Evolutionary conservation across 1,140 invertebrate genomes (phyloP), one percentile per base, ranked within the genome.

Genomic region (Linepithema humile): DNA sequence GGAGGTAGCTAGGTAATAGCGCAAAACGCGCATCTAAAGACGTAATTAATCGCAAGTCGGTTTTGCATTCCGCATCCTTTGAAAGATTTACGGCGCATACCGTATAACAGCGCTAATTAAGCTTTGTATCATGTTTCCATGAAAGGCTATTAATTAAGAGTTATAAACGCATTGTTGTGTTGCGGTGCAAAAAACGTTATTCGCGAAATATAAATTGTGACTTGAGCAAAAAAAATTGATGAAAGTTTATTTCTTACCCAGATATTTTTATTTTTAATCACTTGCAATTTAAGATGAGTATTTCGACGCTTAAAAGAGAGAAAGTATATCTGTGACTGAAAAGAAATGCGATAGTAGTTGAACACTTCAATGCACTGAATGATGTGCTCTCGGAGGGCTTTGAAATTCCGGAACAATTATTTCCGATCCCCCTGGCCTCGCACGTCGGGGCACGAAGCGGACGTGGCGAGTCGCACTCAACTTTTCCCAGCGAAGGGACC

Each of bases 331-430:
- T 43, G 12, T 53, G 6, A 9, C 10, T 5, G n/a, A 48, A 73
- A 48, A 29, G 43, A 69, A 40, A 38, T 59, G 38, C 26, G 10
- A 3, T 12, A 50, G 0, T 29, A 29, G 7, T 29, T 3, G 70
- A 12, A 59, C 29, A 48, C 43, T 17, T 64, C n/a, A 12, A 75
- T 20, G 45, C 5, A 15, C n/a, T 26, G 12, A 20, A 45, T 12
- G 15, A 23, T 55, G 15, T 40, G 17, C 26, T 38, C 48, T 43
- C 15, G 17, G 17, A 17, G 17, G 23, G 35, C 75, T 35, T 78
- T 48, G 23, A 78, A 67, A 69, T 78, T 69, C 75, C 75, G 23
- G 62, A 40, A 78, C 32, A 29, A 55, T 69, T 65, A 69, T 40
- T 78, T 78, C 75, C 75, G 62, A 5, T 40, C 7, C 35, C 55